phyloP scores from a whole-genome alignment of 2,113 vertebrate species.

The Ranitomeya variabilis region DNA sequence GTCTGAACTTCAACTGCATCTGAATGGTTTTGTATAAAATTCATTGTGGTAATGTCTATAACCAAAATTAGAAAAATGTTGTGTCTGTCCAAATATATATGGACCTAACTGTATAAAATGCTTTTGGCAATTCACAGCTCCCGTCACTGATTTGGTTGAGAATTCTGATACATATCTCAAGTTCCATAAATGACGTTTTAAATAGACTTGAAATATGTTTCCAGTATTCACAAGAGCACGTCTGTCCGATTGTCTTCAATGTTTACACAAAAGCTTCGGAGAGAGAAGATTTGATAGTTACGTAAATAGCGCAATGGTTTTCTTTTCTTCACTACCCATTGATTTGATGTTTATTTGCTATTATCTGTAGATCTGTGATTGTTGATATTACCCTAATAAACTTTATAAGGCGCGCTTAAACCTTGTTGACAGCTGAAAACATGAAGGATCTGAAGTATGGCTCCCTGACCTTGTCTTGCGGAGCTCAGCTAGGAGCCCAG shows the following conservation, averaged over 20 bases:
- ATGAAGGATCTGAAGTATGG: not conserved
- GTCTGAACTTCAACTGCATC: too few species aligned
- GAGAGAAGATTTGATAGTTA: constrained; percentile 29
- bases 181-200: not conserved
- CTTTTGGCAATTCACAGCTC: not conserved
- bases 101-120: too few species aligned
- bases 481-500: constrained; percentile 3
- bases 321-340: constrained; percentile 25
- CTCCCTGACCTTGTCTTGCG: constrained; percentile 12
- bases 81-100: too few species aligned
- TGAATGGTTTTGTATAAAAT: too few species aligned
- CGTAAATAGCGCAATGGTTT: constrained; percentile 27
- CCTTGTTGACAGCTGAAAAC: not conserved
- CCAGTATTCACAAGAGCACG: constrained; percentile 14
- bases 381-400: constrained; percentile 8
- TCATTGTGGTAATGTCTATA: too few species aligned
- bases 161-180: not conserved
- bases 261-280: constrained; percentile 46
- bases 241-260: constrained; percentile 34
- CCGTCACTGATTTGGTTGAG: not conserved
- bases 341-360: constrained; percentile 21
- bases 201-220: not conserved
- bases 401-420: constrained; percentile 7
- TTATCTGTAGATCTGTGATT: constrained; percentile 6
- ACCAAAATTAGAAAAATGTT: too few species aligned